These are phyloP conservation scores for Monomorium pharaonis DNA, from an alignment of 1,140 invertebrate genomes.

Conservation along the genomic window DNA sequence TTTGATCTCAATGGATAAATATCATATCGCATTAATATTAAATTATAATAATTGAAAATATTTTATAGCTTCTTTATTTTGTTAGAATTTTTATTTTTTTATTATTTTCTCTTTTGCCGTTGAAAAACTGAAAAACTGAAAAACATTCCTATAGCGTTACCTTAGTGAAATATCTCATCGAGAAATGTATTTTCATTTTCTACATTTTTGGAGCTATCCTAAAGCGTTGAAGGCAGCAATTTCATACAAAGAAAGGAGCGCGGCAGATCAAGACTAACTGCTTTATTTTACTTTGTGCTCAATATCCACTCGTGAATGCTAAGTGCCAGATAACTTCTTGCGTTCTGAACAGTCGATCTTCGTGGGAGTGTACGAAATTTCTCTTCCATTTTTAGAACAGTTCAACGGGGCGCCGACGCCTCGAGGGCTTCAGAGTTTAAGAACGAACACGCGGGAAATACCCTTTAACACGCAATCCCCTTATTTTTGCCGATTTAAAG, in stretches of 20 bases:
- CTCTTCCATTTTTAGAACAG: conserved; percentile 66
- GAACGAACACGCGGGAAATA: conserved; percentile 68
- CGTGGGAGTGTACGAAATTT: conserved; percentile 40
- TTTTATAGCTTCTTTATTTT: neutral
- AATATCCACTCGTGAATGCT: conserved; percentile 31
- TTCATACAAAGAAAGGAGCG: neutral
- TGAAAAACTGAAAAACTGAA: neutral
- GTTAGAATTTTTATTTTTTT: neutral
- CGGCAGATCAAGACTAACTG: neutral
- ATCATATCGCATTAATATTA: neutral
- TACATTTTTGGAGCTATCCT: neutral
- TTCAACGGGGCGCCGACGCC: conserved; percentile 53
- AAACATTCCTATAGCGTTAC: neutral
- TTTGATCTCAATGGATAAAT: neutral
- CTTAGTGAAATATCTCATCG: neutral
- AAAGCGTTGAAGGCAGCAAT: neutral
- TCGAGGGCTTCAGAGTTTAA: conserved; percentile 66
- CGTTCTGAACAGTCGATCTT: conserved; percentile 18
- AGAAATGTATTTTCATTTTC: neutral
- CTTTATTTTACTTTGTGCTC: conserved; percentile 38
- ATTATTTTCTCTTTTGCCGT: neutral
- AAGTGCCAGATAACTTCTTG: conserved; percentile 35
- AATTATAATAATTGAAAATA: neutral
- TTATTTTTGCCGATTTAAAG: conserved; percentile 71
- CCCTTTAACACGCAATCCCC: conserved; percentile 71